Evolutionary conservation across 2,797 vertebrate genomes (phyloP).

Genomic region (Ctenopoma multispine): DNA sequence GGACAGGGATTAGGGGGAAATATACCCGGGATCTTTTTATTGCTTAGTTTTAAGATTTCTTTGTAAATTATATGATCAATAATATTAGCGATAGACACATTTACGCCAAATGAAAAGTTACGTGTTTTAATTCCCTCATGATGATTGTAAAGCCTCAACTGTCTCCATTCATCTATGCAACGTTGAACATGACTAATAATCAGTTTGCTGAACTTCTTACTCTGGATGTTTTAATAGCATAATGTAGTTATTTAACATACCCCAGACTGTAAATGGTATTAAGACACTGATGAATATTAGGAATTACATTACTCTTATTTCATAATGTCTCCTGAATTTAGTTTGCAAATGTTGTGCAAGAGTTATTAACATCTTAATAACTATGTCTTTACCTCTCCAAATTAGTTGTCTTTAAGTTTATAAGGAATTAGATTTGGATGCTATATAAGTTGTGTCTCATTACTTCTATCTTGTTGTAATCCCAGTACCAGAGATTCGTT

Average conservation of each 20-base stretch:
- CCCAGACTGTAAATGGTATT: neutral
- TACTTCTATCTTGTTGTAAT: slow-evolving; percentile 3
- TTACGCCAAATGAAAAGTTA: neutral
- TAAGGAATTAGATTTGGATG: neutral
- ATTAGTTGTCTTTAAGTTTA: neutral
- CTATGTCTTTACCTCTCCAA: neutral
- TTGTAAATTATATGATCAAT: neutral
- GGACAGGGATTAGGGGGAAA: slow-evolving; percentile 30
- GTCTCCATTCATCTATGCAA: neutral
- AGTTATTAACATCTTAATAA: neutral
- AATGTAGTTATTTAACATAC: neutral
- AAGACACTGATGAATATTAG: neutral
- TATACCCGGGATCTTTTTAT: slow-evolving; percentile 27
- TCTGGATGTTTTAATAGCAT: neutral
- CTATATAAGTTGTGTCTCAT: neutral
- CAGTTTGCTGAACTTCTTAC: neutral
- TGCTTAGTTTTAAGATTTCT: neutral
- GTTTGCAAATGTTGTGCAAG: neutral
- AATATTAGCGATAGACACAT: neutral
- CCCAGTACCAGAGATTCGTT: slow-evolving; percentile 20
- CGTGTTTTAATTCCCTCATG: neutral
- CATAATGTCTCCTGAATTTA: neutral
- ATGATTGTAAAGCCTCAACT: slow-evolving; percentile 2
- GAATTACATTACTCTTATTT: neutral
- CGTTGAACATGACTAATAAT: neutral